A percentile compares a stretch with the other conserved stretches of the same genome.
Conservation (phyloP, 2,113 vertebrate genomes). For the Anolis sagrei region DNA sequence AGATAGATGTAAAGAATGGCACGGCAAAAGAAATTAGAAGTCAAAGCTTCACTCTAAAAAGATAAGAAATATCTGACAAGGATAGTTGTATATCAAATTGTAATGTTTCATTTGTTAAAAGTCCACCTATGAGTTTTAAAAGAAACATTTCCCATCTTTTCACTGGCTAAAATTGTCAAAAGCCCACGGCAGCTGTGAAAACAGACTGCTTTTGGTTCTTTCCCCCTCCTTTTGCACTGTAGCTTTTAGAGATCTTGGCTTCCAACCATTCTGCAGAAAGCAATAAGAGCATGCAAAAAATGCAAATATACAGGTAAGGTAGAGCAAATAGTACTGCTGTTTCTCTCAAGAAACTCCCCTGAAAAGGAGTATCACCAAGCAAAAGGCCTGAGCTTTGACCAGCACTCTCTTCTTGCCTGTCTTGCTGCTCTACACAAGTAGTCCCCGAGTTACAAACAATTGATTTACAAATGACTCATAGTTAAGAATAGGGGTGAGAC, state of each 20-base stretch:
- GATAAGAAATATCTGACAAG: not conserved
- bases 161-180: slow-evolving; percentile 41
- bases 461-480: no score
- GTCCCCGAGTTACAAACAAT: no score
- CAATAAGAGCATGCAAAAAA: not conserved
- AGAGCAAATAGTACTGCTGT: not conserved
- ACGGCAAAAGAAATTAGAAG: slow-evolving; percentile 19
- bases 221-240: not conserved
- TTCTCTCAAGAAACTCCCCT: not conserved
- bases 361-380: not conserved
- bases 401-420: not conserved
- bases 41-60: not conserved
- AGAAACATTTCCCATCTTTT: slow-evolving; percentile 28
- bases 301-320: not conserved
- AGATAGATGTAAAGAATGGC: slow-evolving; percentile 22
- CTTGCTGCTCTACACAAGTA: no score
- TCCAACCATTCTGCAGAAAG: slow-evolving; percentile 2
- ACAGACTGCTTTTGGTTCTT: slow-evolving; percentile 45
- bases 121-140: slow-evolving; percentile 43
- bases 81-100: slow-evolving; percentile 19
- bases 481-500: no score
- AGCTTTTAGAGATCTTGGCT: slow-evolving; percentile 10
- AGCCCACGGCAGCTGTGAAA: slow-evolving; percentile 57
- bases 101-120: slow-evolving; percentile 29
- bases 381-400: not conserved